Conservation (phyloP, 1,140 invertebrate species). For the Nomia melanderi region DNA sequence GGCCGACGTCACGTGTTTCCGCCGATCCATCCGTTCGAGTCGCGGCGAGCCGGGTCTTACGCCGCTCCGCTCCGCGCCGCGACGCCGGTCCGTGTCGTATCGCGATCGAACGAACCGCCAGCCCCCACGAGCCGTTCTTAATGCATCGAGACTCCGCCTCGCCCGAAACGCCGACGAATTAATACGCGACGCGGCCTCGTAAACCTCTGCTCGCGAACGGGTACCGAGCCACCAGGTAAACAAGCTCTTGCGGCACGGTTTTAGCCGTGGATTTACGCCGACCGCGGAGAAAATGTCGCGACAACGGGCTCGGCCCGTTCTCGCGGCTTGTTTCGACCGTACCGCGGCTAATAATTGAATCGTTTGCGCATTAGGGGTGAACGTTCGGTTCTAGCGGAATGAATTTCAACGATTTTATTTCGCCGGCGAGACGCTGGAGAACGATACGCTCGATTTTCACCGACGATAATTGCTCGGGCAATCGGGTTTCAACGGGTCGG, state of each 20-base stretch:
- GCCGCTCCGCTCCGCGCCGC: no score
- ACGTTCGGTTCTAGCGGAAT: no score
- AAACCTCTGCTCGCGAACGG: background rate
- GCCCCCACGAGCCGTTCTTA: conserved; percentile 16
- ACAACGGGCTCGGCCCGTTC: no score
- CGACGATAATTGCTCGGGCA: conserved; percentile 8
- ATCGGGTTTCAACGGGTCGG: background rate
- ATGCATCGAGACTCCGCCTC: conserved; percentile 18
- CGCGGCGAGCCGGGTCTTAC: background rate
- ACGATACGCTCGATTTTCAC: conserved; percentile 3
- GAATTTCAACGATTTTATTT: conserved; percentile 5
- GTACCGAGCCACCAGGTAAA: no score
- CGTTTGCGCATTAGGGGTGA: no score
- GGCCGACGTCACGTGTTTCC: conserved; percentile 31
- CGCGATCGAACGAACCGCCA: background rate
- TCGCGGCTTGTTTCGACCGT: no score
- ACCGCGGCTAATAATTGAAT: no score
- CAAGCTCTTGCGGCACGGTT: no score
- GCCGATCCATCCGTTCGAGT: conserved; percentile 38
- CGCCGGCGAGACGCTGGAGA: background rate
- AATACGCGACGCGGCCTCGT: background rate
- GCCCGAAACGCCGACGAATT: background rate
- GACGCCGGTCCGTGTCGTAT: background rate
- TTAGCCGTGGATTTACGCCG: no score
- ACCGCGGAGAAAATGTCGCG: no score